Conservation (phyloP, 2,113 vertebrate genomes). For the Rhinolophus ferrumequinum region DNA sequence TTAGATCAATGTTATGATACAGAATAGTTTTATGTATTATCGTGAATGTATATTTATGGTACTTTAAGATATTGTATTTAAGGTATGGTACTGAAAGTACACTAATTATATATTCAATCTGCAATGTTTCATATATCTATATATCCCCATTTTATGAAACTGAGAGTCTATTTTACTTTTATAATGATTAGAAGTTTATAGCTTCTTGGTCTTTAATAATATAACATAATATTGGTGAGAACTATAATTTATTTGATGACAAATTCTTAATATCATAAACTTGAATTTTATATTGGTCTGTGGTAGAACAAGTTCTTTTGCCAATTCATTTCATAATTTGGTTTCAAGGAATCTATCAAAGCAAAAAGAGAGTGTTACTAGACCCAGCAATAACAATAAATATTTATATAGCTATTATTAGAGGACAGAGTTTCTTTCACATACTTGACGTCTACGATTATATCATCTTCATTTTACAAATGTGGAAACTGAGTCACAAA, state of each 20-base stretch:
- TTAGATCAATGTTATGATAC: neutral
- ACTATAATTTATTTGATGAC: neutral
- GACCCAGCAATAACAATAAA: neutral
- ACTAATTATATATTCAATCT: neutral
- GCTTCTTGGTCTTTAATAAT: neutral
- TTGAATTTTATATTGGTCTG: neutral
- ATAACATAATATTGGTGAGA: neutral
- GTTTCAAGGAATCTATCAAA: neutral
- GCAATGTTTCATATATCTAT: neutral
- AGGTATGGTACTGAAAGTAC: neutral
- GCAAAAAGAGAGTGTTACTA: neutral
- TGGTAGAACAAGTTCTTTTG: neutral
- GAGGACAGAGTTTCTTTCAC: neutral
- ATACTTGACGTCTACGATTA: neutral
- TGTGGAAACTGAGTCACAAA: neutral
- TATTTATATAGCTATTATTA: neutral
- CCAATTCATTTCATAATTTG: neutral
- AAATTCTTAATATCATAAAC: conserved; percentile 12
- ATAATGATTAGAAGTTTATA: neutral
- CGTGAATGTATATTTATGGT: neutral
- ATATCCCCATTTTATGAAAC: neutral
- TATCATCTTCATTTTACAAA: neutral
- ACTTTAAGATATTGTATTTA: neutral
- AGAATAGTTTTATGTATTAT: neutral
- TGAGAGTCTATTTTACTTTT: neutral